Conservation (phyloP, 2,113 vertebrate genomes). For the Nesospiza acunhae region DNA sequence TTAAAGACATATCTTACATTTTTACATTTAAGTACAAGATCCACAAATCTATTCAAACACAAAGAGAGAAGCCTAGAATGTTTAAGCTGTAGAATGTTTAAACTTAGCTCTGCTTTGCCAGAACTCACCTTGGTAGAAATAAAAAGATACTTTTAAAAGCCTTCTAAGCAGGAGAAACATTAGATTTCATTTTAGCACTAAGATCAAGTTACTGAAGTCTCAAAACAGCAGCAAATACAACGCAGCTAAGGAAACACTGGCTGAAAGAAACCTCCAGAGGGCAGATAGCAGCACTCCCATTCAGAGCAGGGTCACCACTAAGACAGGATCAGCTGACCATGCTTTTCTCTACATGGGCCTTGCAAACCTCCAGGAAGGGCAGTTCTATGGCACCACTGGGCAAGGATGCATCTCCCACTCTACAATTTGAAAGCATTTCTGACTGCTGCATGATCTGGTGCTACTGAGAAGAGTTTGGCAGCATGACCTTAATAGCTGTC, state of each 20-base stretch:
- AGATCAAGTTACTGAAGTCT: background rate
- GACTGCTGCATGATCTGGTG: background rate
- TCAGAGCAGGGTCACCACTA: background rate
- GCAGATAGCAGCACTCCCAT: background rate
- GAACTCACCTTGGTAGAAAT: background rate
- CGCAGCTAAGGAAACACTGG: background rate
- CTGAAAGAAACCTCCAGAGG: background rate
- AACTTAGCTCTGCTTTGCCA: background rate
- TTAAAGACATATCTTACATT: background rate
- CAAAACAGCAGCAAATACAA: background rate
- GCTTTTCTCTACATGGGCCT: background rate
- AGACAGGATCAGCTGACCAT: rapidly evolving
- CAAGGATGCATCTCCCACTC: background rate
- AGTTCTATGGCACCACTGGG: rapidly evolving
- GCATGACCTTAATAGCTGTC: background rate
- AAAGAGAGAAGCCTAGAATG: background rate
- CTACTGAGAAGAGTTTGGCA: background rate
- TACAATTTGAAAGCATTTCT: background rate
- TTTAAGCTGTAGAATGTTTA: background rate
- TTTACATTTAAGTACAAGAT: background rate
- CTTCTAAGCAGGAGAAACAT: background rate
- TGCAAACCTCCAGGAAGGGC: background rate
- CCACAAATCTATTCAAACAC: background rate
- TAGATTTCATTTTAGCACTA: background rate
- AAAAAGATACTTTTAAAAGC: background rate